Conservation (phyloP, 2,888 invertebrate genomes). For the Meteorus cinctellus region DNA sequence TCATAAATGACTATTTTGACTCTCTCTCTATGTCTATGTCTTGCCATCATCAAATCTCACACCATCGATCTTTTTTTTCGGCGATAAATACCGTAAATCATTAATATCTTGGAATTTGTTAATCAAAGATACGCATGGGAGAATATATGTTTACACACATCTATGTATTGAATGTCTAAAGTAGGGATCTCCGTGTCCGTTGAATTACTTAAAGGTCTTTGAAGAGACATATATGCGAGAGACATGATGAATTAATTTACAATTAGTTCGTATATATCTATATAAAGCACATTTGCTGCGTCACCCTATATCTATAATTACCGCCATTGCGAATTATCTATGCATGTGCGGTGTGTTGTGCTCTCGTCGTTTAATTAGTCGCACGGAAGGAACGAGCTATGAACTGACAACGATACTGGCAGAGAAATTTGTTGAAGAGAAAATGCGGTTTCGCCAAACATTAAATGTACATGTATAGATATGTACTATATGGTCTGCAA, state of each 20-base stretch:
- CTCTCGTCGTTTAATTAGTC: slow-evolving; percentile 38
- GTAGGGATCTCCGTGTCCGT: too few species aligned
- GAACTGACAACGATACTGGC: too few species aligned
- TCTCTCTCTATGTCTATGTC: too few species aligned
- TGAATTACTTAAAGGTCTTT: not conserved
- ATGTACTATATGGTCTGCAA: not conserved
- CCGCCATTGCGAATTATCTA: slow-evolving; percentile 3
- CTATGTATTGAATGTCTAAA: too few species aligned
- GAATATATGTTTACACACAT: too few species aligned
- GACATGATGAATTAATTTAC: not conserved
- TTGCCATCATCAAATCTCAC: too few species aligned
- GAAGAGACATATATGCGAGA: not conserved
- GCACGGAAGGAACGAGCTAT: not conserved
- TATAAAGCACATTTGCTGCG: slow-evolving; percentile 16
- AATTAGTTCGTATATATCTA: not conserved
- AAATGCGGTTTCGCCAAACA: not conserved
- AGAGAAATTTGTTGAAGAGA: not conserved
- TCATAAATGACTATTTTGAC: too few species aligned
- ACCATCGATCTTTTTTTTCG: too few species aligned
- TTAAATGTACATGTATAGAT: not conserved
- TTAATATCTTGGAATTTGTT: too few species aligned
- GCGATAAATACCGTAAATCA: too few species aligned
- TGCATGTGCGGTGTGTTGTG: not conserved
- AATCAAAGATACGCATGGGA: too few species aligned
- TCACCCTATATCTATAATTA: not conserved